Evolutionary conservation across 2,888 invertebrate species (phyloP).

Genomic region (Sepioteuthis lessoniana): DNA sequence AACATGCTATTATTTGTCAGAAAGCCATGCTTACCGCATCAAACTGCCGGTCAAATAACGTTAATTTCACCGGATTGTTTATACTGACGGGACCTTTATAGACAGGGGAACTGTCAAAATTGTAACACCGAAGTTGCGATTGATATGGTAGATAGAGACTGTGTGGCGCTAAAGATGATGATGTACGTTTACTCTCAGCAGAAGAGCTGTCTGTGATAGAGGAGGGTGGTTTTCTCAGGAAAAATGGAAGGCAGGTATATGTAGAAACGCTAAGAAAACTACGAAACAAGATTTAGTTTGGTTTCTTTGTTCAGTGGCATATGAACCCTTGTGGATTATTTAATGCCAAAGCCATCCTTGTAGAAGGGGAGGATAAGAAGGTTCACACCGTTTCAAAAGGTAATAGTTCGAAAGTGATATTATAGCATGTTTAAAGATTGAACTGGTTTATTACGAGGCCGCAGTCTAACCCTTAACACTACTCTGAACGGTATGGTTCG

Average conservation of each 20-base stretch:
- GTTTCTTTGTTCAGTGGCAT: too few species aligned
- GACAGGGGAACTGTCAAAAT: conserved; percentile 45
- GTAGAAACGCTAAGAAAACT: neutral
- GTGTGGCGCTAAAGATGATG: neutral
- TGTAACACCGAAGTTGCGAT: conserved; percentile 43
- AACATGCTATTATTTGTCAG: conserved; percentile 45
- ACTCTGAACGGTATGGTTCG: too few species aligned
- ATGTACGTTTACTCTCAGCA: neutral
- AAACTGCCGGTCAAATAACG: conserved; percentile 40
- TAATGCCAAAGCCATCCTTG: too few species aligned
- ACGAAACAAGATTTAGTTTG: too few species aligned
- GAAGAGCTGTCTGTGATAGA: neutral
- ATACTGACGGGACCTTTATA: conserved; percentile 40
- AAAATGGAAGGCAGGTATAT: neutral
- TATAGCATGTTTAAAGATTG: too few species aligned
- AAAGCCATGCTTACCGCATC: conserved; percentile 35
- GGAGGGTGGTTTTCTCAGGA: neutral
- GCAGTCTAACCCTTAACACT: too few species aligned
- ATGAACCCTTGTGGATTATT: too few species aligned
- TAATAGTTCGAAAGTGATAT: too few species aligned
- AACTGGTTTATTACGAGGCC: too few species aligned
- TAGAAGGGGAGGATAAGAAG: too few species aligned
- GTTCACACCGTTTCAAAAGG: too few species aligned
- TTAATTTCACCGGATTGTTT: conserved; percentile 45
- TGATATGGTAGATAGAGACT: conserved; percentile 41